Evolutionary conservation across 2,888 invertebrate species (phyloP), one percentile per base, ranked within the genome.

Genomic region (Chloroclysta siterata): DNA sequence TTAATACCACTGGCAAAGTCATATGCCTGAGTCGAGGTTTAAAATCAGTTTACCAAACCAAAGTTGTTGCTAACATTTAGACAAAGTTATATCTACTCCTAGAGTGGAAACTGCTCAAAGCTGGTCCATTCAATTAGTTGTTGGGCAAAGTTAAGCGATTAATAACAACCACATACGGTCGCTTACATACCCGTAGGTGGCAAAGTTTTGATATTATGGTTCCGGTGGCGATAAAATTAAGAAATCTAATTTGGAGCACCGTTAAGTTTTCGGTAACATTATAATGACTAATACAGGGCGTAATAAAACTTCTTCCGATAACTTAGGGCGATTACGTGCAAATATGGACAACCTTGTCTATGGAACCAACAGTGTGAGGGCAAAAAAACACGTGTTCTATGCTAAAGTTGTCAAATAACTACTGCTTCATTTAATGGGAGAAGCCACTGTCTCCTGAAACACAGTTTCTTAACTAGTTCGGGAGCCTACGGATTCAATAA

Each of bases 121-220:
- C 33, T 36, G 52, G 59, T 44, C 17, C 11, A 46, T 47, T 47
- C 22, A 53, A 53, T 14, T 53, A 36, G 5, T 51, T 46, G 44
- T 46, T 39, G 11, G 11, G 10, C 36, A 39, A 39, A 39, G 36
- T 33, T 33, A 33, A 6, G 1, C 33, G 33, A 33, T 33, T 33
- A 33, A 33, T 33, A 33, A 8, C 33, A 33, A 33, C 33, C 33
- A 33, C 29, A 14, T 48, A 14, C 36, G n/a, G 17, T 13, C 22
- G 17, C 46, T 46, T 15, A 44, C 14, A 14, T 44, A 44, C 15
- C 15, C 15, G 8, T 39, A 48, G 36, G 5, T 56, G 39, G 29
- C n/a, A 56, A 48, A 56, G 46, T 55, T 46, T 46, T 8, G 46
- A 0, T 46, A 33, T 28, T n/a, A 33, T 50, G 29, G 8, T 10